These are phyloP conservation scores for Parnassius apollo DNA, from an alignment of 2,888 invertebrate genomes.

Conservation along the genomic window DNA sequence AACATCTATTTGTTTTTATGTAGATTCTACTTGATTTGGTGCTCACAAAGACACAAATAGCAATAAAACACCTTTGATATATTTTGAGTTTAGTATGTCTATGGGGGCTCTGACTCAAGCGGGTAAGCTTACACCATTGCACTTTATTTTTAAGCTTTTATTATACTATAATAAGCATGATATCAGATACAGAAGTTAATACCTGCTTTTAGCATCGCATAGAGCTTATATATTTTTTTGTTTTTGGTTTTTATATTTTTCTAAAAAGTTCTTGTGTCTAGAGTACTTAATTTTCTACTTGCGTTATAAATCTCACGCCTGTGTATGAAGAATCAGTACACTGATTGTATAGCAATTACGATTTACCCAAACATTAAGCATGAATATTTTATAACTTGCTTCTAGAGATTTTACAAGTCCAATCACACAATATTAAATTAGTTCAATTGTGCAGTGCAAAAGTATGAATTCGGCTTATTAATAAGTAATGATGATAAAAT, in stretches of 20 bases:
- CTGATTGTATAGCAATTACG: constrained; percentile 4
- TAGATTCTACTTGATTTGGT: constrained; percentile 29
- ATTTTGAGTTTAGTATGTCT: constrained; percentile 15
- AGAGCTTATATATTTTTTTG: constrained; percentile 48
- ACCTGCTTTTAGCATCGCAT: constrained; percentile 67
- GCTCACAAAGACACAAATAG: constrained; percentile 27
- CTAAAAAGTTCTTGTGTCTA: constrained; percentile 37
- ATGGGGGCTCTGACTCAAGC: constrained; percentile 36
- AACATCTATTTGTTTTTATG: constrained; percentile 35
- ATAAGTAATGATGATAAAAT: constrained; percentile 18
- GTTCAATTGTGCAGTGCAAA: constrained; percentile 19
- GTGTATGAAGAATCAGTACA: background rate
- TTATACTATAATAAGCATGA: constrained; percentile 57
- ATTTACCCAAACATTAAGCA: background rate
- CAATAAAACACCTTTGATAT: constrained; percentile 13
- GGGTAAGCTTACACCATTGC: constrained; percentile 53
- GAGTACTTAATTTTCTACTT: constrained; percentile 45
- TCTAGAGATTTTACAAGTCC: constrained; percentile 10
- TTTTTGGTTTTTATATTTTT: constrained; percentile 39
- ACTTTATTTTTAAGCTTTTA: constrained; percentile 54
- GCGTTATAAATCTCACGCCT: constrained; percentile 6
- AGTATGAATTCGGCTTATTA: constrained; percentile 37
- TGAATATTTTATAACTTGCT: constrained; percentile 3
- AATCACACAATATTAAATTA: constrained; percentile 21
- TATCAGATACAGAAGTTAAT: constrained; percentile 39